Evolutionary conservation across 64 coral and sea anemone genomes (phyloP), one percentile per base, ranked within the genome.

Genomic region (Stichodactyla helianthus): DNA sequence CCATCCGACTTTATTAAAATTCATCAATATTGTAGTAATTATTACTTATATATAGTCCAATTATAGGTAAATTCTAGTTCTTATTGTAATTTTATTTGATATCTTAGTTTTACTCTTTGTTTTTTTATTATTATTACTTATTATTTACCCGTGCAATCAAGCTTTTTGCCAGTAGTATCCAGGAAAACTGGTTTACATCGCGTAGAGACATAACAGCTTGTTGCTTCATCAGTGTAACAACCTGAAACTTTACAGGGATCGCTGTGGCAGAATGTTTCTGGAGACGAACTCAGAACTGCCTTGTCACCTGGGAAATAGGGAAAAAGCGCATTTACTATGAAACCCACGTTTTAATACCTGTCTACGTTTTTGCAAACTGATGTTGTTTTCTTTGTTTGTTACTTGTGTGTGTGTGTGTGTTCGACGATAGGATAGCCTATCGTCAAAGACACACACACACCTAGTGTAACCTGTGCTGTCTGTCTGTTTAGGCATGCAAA

Each of bases 181-280:
- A 98, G 87, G 62, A 91, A 98, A 15, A 98, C 79, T 4, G 95
- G 95, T 68, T 83, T 59, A 65, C 95, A 98, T 23, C 86, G 83
- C 51, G 79, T 51, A 16, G 88, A 91, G 1, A 91, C 89, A 11
- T 88, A 67, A 86, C 95, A 98, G 8, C 84, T 88, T 20, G 68
- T 86, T 4, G 87, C 64, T 16, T 86, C 51, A n/a, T 55, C 54
- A 25, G 86, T 85, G 1, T 86, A 89, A 61, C 95, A 98, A 19
- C 82, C 91, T 53, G 95, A 89, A 4, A 84, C 82, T 76, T 94
- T 80, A 82, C 95, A 98, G 13, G 95, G 95, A 12, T 98, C 83
- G 52, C 55, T 23, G 12, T 53, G 83, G 51, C 95, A 98, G 12
- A 98, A 68, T 52, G 55, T 20, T 6, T 91, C 83, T 57, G 95